phyloP scores from a whole-genome alignment of 2,888 invertebrate genomes.

The Thera obeliscata region DNA sequence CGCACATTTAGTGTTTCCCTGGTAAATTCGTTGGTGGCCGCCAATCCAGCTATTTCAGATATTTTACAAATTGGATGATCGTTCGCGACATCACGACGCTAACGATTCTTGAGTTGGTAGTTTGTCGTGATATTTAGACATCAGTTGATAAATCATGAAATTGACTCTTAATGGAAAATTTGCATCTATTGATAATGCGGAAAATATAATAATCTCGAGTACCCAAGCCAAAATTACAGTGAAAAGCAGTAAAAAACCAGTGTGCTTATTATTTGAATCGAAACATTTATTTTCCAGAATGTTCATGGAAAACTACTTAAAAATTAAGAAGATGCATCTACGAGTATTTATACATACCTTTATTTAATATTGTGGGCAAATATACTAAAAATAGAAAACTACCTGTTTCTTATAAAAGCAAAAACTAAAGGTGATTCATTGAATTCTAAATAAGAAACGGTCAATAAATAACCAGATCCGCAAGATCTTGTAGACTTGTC shows the following conservation, averaged over 20 bases:
- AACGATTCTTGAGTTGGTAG: slow-evolving; percentile 37
- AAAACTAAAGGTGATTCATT: slow-evolving; percentile 22
- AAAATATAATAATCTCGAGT: too few relatives aligned
- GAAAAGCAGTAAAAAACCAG: too few relatives aligned
- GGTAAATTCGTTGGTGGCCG: slow-evolving; percentile 72
- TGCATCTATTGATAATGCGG: too few relatives aligned
- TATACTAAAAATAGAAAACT: background rate
- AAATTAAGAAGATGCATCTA: too few relatives aligned
- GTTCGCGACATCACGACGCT: slow-evolving; percentile 62
- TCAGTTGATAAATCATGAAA: slow-evolving; percentile 22
- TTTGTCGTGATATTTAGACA: slow-evolving; percentile 40
- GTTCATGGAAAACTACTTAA: too few relatives aligned
- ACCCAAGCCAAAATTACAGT: too few relatives aligned
- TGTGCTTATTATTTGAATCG: too few relatives aligned
- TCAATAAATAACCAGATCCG: slow-evolving; percentile 51
- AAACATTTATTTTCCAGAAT: too few relatives aligned
- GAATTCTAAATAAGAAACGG: slow-evolving; percentile 36
- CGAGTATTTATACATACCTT: too few relatives aligned
- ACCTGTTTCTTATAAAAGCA: slow-evolving; percentile 12
- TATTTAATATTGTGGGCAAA: too few relatives aligned
- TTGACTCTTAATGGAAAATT: slow-evolving; percentile 1
- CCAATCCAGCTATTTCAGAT: slow-evolving; percentile 72
- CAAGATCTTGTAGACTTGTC: slow-evolving; percentile 48
- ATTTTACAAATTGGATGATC: slow-evolving; percentile 79
- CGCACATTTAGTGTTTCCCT: slow-evolving; percentile 47